Conservation (phyloP, 2,113 vertebrate genomes). For the Heptranchias perlo region DNA sequence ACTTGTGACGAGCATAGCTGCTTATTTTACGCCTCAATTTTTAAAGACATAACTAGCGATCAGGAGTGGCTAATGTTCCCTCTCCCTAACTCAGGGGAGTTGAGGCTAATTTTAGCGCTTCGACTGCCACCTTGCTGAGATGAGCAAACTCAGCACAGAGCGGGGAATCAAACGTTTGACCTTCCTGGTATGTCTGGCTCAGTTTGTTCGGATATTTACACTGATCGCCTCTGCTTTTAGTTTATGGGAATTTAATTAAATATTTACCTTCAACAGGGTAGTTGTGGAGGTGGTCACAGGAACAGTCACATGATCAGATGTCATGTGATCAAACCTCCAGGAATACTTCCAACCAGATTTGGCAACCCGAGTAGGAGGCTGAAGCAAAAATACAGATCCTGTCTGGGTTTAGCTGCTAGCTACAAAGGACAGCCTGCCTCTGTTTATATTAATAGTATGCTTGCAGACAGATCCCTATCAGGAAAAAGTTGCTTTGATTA, state of each 20-base stretch:
- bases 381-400: not conserved
- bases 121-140: not conserved
- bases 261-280: not conserved
- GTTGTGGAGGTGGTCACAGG: not conserved
- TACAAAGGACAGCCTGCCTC: not conserved
- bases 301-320: not conserved
- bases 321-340: not conserved
- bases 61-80: too few relatives aligned
- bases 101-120: not conserved
- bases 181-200: not conserved
- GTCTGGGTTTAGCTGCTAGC: not conserved
- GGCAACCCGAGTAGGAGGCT: too few relatives aligned
- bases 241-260: not conserved
- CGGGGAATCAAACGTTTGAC: not conserved
- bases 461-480: not conserved
- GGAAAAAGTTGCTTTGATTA: not conserved
- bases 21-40: too few relatives aligned
- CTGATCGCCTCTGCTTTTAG: not conserved
- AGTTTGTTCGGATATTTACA: not conserved
- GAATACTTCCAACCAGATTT: too few relatives aligned
- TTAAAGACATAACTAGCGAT: too few relatives aligned
- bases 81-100: not conserved
- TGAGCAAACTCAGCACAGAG: not conserved
- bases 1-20: too few relatives aligned
- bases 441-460: not conserved